Base-by-base conservation (phyloP, 2,797 vertebrate species). In the Peromyscus attwateri region DNA sequence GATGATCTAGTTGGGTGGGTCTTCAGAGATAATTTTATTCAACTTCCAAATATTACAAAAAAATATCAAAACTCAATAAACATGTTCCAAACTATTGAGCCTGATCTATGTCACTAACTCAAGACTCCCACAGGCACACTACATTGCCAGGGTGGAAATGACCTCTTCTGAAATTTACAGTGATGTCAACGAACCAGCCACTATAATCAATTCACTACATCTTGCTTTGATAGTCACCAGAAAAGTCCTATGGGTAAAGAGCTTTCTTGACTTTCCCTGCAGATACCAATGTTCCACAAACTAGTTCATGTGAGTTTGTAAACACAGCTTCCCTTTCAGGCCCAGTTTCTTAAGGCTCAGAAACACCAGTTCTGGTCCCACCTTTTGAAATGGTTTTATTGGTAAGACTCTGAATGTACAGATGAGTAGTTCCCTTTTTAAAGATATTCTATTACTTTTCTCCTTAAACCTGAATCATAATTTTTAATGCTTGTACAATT, bases 401-500 rank as follows among this genome's bases (percentile, higher is more conserved):
- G 70, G 40, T 91, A 84, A 96, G 82, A 95, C 3, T 46, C 10
- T 94, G 43, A 92, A 81, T 80, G 4, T 43, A 76, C 85, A 93
- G 55, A 29, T 52, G 17, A 6, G 9, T 37, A 37, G 93, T 66
- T 79, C 8, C 13, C 12, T 76, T 71, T 93, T 94, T 94, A 46
- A 52, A 95, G 46, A 92, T 79, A 92, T 0, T 87, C 27, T 85
- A 70, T 68, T 81, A 29, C 70, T 94, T 95, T 96, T 70, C 13
- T 37, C 77, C 46, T 87, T 89, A 92, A 92, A 80, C 5, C 16
- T 90, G 71, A 60, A 92, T 40, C 46, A 73, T 55, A 88, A 66
- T 68, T 87, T 88, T 89, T 92, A 96, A 96, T 80, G 70, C 37
- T 75, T 95, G 0, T 43, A 94, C 70, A 93, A 87, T 43, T 97